A percentile compares a stretch with the other conserved stretches of the same genome.
These are phyloP conservation scores for Mareca penelope DNA, from an alignment of 2,797 vertebrate species.

Conservation along the genomic window DNA sequence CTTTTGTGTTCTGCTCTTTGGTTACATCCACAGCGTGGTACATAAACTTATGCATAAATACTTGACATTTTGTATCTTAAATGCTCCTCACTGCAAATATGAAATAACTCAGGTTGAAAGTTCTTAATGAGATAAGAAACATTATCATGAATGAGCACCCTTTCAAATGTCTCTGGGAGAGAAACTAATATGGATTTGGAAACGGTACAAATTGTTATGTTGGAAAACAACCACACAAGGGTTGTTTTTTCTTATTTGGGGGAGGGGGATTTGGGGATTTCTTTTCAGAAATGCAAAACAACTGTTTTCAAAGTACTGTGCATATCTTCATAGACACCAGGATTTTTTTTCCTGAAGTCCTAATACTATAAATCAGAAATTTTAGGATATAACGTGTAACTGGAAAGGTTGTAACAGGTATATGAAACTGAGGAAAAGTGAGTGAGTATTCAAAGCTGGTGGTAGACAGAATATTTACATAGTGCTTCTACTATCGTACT, in stretches of 20 bases:
- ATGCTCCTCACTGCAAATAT: not conserved
- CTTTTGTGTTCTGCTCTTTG: not conserved
- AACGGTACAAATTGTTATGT: too few species aligned
- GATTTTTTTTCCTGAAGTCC: not conserved
- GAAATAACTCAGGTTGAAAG: not conserved
- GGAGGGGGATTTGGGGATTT: not conserved
- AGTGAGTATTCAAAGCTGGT: not conserved
- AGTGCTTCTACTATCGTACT: not conserved
- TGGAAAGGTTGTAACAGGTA: not conserved
- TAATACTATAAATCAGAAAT: not conserved
- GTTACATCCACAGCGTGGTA: not conserved
- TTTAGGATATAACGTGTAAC: not conserved
- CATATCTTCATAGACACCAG: not conserved
- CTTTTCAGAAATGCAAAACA: not conserved
- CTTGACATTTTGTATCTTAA: not conserved
- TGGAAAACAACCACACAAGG: not conserved
- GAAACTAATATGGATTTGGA: not conserved
- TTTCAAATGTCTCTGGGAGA: not conserved
- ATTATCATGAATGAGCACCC: not conserved
- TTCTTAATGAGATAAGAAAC: not conserved
- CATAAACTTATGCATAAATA: not conserved
- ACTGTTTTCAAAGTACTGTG: not conserved
- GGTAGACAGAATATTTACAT: not conserved
- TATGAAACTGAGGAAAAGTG: not conserved
- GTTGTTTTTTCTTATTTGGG: not conserved